A percentile compares a stretch with the other conserved stretches of the same genome.
Conservation (phyloP, 1,140 invertebrate genomes). For the Drosophila ercepeae region DNA sequence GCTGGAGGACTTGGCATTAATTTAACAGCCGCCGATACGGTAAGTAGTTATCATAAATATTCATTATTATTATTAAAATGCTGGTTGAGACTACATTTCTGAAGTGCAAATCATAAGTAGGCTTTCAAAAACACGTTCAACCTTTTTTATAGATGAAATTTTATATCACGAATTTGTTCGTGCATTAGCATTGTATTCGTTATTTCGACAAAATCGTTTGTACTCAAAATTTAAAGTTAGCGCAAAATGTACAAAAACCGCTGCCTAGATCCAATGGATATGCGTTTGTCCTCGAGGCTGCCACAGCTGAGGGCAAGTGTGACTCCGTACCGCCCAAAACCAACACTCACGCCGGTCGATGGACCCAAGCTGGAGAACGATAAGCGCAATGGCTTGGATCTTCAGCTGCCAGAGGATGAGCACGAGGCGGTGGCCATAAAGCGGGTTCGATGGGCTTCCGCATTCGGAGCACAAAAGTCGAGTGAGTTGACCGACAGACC, state of each 20-base stretch:
- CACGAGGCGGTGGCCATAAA: neutral
- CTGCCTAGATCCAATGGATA: neutral
- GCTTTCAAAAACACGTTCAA: neutral
- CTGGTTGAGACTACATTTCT: too few relatives aligned
- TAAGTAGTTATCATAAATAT: slow-evolving; percentile 84
- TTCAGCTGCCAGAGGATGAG: neutral
- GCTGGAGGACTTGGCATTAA: slow-evolving; percentile 99
- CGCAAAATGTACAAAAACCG: slow-evolving; percentile 1
- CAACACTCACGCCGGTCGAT: neutral
- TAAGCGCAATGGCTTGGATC: slow-evolving; percentile 41
- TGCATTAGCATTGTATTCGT: neutral
- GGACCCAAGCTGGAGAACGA: slow-evolving; percentile 7
- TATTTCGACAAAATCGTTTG: neutral
- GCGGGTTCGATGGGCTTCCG: slow-evolving; percentile 28
- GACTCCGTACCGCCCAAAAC: slow-evolving; percentile 1
- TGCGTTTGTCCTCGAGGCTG: neutral
- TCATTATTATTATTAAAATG: neutral
- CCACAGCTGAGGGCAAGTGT: slow-evolving; percentile 20
- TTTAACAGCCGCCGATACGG: slow-evolving; percentile 98
- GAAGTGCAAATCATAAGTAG: neutral
- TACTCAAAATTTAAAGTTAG: neutral
- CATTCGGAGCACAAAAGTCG: neutral
- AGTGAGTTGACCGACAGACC: slow-evolving; percentile 13
- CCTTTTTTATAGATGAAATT: neutral
- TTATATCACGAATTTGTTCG: neutral